phyloP scores from a whole-genome alignment of 2,113 vertebrate species.

The Vulpes vulpes region DNA sequence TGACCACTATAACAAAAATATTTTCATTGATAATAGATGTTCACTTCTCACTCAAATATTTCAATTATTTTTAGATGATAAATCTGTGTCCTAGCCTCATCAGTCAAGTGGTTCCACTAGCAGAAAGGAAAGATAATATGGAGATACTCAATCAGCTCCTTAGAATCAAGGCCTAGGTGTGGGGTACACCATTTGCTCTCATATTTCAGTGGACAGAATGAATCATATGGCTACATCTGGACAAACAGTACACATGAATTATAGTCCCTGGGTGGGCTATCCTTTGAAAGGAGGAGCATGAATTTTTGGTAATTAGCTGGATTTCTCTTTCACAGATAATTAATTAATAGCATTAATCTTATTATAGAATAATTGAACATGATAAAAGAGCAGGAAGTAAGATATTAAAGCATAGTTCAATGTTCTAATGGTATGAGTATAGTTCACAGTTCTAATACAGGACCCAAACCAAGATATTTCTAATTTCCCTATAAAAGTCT shows the following conservation, averaged over 20 bases:
- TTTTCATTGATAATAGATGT: neutral
- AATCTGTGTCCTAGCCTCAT: neutral
- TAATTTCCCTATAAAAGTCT: slow-evolving; percentile 16
- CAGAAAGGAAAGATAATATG: neutral
- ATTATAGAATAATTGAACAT: neutral
- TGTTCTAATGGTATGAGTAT: neutral
- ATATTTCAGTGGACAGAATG: neutral
- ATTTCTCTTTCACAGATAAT: neutral
- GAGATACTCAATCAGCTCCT: neutral
- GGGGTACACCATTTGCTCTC: neutral
- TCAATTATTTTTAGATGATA: neutral
- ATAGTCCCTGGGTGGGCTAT: neutral
- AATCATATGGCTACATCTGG: neutral
- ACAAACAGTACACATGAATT: neutral
- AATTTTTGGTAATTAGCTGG: neutral
- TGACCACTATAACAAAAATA: neutral
- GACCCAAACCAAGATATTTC: neutral
- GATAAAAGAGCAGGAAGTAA: neutral
- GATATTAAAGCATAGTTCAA: neutral
- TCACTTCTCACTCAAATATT: neutral
- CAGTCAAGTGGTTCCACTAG: neutral
- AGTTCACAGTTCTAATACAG: neutral
- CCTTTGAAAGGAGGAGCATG: neutral
- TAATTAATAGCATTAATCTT: neutral
- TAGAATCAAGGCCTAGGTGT: neutral